Percentiles rank a stretch among this genome's conserved stretches.
These are phyloP conservation scores for Chamaea fasciata DNA, from an alignment of 2,113 vertebrate genomes.

Conservation along the genomic window DNA sequence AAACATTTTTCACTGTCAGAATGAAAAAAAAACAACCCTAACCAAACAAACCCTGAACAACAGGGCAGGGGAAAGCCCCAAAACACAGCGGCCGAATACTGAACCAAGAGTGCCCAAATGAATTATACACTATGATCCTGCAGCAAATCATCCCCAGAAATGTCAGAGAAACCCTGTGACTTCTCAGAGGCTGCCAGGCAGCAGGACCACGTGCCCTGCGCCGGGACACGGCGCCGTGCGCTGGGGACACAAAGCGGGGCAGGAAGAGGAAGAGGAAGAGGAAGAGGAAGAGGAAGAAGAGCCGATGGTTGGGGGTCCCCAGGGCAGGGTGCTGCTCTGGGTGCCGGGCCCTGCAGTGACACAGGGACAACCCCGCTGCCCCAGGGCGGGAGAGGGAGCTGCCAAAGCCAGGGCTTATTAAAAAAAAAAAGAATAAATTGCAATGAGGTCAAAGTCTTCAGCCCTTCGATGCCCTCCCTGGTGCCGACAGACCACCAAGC, in stretches of 20 bases:
- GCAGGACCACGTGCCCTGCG: fast-evolving
- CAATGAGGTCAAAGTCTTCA: background rate
- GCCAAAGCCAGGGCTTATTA: background rate
- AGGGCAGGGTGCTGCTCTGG: background rate
- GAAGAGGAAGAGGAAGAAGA: background rate
- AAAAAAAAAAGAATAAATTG: background rate
- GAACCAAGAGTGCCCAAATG: background rate
- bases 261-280: background rate
- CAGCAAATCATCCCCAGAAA: background rate
- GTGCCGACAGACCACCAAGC: background rate
- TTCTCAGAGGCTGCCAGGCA: background rate
- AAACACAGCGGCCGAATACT: background rate
- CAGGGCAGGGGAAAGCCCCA: background rate
- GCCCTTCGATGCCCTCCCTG: background rate
- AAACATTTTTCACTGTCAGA: background rate
- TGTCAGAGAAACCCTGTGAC: background rate
- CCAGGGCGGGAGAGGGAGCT: background rate
- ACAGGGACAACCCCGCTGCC: background rate
- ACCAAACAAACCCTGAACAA: background rate
- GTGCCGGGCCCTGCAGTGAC: fast-evolving
- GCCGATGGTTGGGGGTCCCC: fast-evolving
- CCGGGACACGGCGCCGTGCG: fast-evolving
- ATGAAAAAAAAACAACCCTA: background rate
- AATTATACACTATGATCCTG: background rate
- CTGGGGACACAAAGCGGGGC: background rate